Conservation (phyloP, 1,140 invertebrate genomes). For the Sesamia nonagrioides region DNA sequence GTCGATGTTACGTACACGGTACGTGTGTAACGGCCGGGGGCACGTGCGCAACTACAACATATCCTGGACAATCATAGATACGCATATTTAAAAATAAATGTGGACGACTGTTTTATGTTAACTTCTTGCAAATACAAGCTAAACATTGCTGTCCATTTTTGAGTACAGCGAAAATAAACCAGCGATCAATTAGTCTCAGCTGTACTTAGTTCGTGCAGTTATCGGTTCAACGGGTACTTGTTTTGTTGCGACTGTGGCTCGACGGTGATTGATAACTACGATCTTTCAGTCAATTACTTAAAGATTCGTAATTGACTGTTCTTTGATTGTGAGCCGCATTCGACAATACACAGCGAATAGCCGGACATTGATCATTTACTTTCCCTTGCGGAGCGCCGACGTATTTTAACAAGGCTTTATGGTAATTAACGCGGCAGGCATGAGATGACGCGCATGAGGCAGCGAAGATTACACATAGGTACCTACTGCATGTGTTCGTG, state of each 20-base stretch:
- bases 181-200: slow-evolving; percentile 4
- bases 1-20: too few relatives aligned
- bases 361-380: slow-evolving; percentile 3
- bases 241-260: neutral
- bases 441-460: neutral
- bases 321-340: too few relatives aligned
- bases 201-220: neutral
- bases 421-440: slow-evolving; percentile 8
- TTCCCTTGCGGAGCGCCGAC: neutral
- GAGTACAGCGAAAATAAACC: neutral
- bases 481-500: too few relatives aligned
- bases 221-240: neutral
- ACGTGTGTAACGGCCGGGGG: too few relatives aligned
- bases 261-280: neutral
- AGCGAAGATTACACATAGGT: too few relatives aligned
- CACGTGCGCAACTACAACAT: too few relatives aligned
- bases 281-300: neutral
- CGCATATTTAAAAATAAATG: too few relatives aligned
- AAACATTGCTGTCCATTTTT: neutral
- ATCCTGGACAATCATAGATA: too few relatives aligned
- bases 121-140: neutral
- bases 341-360: neutral
- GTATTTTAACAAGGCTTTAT: slow-evolving; percentile 6
- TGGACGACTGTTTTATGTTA: too few relatives aligned
- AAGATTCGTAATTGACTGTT: neutral